Percentiles rank a stretch among this genome's conserved stretches.
phyloP scores from a whole-genome alignment of 2,113 vertebrate genomes.

The Cricetomys ansorgei region DNA sequence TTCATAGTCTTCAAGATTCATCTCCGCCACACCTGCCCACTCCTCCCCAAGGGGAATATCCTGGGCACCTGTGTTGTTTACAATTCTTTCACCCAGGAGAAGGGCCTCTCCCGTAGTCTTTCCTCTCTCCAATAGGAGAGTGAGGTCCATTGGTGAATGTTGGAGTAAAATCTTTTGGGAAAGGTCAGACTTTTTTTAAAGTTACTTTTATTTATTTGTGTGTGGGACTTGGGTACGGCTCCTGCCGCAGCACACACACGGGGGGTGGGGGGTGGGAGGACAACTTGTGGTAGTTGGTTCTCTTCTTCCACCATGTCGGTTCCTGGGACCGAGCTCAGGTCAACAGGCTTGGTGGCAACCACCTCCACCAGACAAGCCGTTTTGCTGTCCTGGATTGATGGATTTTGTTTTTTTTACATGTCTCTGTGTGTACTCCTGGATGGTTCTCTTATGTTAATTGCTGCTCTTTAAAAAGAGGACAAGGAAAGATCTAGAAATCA shows the following conservation, averaged over 20 bases:
- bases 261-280: not conserved
- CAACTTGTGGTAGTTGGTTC: not conserved
- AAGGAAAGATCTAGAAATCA: not conserved
- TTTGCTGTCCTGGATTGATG: not conserved
- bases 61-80: rapidly evolving
- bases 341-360: not conserved
- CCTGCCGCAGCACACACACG: not conserved
- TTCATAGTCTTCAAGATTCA: rapidly evolving
- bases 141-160: not conserved
- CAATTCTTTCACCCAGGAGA: not conserved
- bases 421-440: not conserved
- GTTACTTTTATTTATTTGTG: not conserved
- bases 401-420: not conserved
- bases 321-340: not conserved
- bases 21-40: not conserved
- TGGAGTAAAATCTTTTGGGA: not conserved
- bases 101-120: not conserved
- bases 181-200: not conserved
- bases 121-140: not conserved
- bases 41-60: not conserved
- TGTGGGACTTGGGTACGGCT: not conserved
- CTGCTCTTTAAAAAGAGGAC: not conserved
- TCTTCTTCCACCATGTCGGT: not conserved
- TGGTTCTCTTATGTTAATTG: not conserved
- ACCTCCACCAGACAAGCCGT: not conserved